These are phyloP conservation scores for Odontamblyopus rebecca DNA, from an alignment of 2,797 vertebrate species.

Conservation along the genomic window DNA sequence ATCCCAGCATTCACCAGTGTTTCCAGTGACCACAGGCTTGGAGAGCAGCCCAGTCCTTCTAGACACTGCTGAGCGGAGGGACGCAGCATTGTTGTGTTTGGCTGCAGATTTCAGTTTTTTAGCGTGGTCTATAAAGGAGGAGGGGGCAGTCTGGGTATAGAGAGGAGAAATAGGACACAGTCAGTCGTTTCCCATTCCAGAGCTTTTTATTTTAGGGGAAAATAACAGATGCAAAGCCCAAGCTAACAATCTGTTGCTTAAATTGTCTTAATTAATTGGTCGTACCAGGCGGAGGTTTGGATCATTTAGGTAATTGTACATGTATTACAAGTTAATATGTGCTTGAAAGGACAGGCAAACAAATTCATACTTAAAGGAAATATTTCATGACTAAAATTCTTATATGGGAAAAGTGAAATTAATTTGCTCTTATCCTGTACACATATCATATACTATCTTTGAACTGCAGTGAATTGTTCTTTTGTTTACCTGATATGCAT, in stretches of 20 bases:
- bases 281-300: conserved; percentile 10
- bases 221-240: conserved; percentile 49
- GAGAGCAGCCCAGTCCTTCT: conserved; percentile 81
- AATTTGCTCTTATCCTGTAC: not conserved
- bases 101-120: conserved; percentile 77
- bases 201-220: conserved; percentile 71
- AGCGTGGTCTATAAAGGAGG: conserved; percentile 65
- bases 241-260: conserved; percentile 44
- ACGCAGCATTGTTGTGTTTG: conserved; percentile 81
- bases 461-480: not conserved
- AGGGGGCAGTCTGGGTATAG: conserved; percentile 64
- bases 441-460: not conserved
- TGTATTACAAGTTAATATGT: not conserved
- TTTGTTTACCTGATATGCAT: not conserved
- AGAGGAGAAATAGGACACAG: conserved; percentile 63
- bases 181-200: conserved; percentile 66
- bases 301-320: not conserved
- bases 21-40: conserved; percentile 76
- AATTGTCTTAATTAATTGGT: conserved; percentile 19
- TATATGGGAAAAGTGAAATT: no score
- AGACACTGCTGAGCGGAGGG: conserved; percentile 80
- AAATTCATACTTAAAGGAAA: no score
- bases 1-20: conserved; percentile 72
- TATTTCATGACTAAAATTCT: not conserved
- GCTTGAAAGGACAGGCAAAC: not conserved